Evolutionary conservation across 2,797 vertebrate species (phyloP).

Genomic region (Etheostoma perlongum): DNA sequence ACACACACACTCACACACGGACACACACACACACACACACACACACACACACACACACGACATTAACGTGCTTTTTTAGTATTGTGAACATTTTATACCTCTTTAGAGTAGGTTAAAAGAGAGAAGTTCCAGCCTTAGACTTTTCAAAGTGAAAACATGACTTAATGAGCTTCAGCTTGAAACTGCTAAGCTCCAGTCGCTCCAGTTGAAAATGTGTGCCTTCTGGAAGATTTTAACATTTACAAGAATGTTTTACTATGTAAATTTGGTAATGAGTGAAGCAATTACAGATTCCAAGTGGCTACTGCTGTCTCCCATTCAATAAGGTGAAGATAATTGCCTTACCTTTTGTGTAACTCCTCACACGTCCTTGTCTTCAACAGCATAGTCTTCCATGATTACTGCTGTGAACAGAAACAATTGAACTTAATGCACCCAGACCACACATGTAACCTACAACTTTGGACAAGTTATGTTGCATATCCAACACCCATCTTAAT

Average conservation of each 20-base stretch:
- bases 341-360: conserved; percentile 32
- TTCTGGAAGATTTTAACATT: conserved; percentile 17
- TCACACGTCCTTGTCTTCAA: background rate
- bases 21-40: conserved; percentile 1
- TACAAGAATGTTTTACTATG: conserved; percentile 2
- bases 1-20: conserved; percentile 10
- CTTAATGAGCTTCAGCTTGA: background rate
- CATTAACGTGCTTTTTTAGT: conserved; percentile 7
- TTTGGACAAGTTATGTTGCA: too few relatives aligned
- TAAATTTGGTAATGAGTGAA: conserved; percentile 2
- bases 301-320: conserved; percentile 11
- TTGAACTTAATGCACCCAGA: background rate
- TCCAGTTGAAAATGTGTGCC: background rate
- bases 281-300: conserved; percentile 8
- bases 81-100: conserved; percentile 10
- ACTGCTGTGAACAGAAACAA: conserved; percentile 45
- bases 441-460: background rate
- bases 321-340: conserved; percentile 1
- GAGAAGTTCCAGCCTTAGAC: background rate
- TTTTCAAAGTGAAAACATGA: background rate
- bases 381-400: background rate
- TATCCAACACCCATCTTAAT: background rate
- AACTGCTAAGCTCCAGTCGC: background rate
- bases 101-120: conserved; percentile 18
- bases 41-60: conserved; percentile 1